Conservation (phyloP, 2,797 vertebrate species). For the Hyperoplus lanceolatus region DNA sequence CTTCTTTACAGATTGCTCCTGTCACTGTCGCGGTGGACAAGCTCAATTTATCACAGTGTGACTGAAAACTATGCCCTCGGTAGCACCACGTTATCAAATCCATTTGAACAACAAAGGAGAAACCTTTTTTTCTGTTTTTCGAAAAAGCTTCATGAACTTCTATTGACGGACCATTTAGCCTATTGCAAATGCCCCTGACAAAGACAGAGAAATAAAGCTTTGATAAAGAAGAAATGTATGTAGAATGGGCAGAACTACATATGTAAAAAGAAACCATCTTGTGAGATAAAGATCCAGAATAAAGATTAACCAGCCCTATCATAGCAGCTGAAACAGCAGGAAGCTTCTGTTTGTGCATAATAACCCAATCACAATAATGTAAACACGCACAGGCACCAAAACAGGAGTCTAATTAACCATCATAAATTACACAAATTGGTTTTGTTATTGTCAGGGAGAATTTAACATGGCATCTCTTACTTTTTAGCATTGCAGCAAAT, state of each 20-base stretch:
- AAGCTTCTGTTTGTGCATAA: slow-evolving; percentile 64
- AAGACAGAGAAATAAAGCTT: slow-evolving; percentile 11
- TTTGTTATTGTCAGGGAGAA: slow-evolving; percentile 17
- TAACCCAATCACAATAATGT: slow-evolving; percentile 52
- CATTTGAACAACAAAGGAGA: slow-evolving; percentile 31
- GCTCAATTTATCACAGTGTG: slow-evolving; percentile 47
- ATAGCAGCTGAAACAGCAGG: slow-evolving; percentile 46
- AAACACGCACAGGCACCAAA: slow-evolving; percentile 56
- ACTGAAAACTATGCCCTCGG: slow-evolving; percentile 32
- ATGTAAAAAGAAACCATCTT: slow-evolving; percentile 2
- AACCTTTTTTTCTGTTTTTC: slow-evolving; percentile 23
- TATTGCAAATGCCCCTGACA: slow-evolving; percentile 25
- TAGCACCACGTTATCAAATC: slow-evolving; percentile 33
- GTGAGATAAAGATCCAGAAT: slow-evolving; percentile 20
- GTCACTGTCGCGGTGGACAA: slow-evolving; percentile 41
- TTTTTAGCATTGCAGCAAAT: neutral
- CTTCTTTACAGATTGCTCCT: slow-evolving; percentile 44
- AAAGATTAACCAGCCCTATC: slow-evolving; percentile 45
- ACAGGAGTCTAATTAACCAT: slow-evolving; percentile 59
- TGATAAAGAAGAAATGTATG: slow-evolving; percentile 25
- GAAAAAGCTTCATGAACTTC: slow-evolving; percentile 24
- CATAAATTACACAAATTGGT: slow-evolving; percentile 44
- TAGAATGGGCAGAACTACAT: slow-evolving; percentile 4
- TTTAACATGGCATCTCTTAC: slow-evolving; percentile 9
- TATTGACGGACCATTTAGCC: neutral